Evolutionary conservation across 1,140 invertebrate genomes (phyloP).

Genomic region (Hylaeus volcanicus): DNA sequence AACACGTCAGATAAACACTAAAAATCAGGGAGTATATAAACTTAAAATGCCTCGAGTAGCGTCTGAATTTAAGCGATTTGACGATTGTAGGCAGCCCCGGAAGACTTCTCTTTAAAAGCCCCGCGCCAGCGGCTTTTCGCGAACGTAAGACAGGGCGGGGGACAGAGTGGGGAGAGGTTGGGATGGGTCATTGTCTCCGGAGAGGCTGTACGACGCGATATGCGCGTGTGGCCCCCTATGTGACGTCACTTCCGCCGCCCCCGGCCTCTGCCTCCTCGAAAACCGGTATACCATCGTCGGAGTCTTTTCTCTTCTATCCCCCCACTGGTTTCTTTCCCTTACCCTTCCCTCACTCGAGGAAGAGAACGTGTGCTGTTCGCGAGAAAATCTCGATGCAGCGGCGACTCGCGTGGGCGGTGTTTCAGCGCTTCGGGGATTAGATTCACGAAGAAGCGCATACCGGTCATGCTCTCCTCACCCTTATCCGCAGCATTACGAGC

Average conservation of each 20-base stretch:
- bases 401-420: constrained; percentile 57
- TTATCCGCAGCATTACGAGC: constrained; percentile 47
- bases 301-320: constrained; percentile 8
- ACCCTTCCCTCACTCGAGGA: background rate
- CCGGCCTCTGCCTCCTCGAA: constrained; percentile 38
- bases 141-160: background rate
- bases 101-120: constrained; percentile 3
- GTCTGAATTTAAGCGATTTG: background rate
- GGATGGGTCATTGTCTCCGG: constrained; percentile 52
- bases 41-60: too few relatives aligned
- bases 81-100: background rate
- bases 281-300: constrained; percentile 42
- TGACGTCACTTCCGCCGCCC: constrained; percentile 70
- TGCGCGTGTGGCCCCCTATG: constrained; percentile 47
- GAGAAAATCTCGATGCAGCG: constrained; percentile 48
- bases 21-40: too few relatives aligned
- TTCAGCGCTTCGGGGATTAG: constrained; percentile 51
- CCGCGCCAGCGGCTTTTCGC: constrained; percentile 4
- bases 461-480: constrained; percentile 42
- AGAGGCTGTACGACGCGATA: constrained; percentile 29
- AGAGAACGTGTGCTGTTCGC: background rate
- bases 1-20: too few relatives aligned
- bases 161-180: constrained; percentile 8
- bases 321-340: background rate
- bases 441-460: constrained; percentile 59